These are phyloP conservation scores for Ganaspis sp. DNA, from an alignment of 1,140 invertebrate genomes.

Conservation along the genomic window DNA sequence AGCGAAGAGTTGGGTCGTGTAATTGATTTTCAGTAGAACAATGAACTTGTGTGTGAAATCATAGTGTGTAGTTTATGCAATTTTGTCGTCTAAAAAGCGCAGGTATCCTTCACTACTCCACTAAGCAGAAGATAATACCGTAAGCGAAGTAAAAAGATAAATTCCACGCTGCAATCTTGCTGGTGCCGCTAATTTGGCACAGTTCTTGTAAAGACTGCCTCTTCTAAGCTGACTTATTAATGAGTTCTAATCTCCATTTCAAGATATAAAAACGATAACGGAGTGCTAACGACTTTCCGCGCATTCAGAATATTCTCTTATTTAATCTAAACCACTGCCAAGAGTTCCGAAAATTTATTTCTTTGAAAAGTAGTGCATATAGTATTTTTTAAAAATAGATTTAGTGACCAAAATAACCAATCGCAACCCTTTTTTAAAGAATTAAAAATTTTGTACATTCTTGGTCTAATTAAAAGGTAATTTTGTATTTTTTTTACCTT, in stretches of 20 bases:
- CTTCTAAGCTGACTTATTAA: not conserved
- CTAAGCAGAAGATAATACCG: not conserved
- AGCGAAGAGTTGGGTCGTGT: constrained; percentile 59
- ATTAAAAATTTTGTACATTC: no score
- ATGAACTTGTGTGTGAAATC: constrained; percentile 67
- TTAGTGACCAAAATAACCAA: no score
- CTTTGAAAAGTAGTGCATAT: no score
- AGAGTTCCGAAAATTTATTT: no score
- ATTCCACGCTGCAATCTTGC: not conserved
- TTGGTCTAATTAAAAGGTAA: no score
- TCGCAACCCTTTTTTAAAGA: no score
- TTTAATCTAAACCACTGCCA: not conserved
- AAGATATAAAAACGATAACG: no score
- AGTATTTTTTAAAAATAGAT: no score
- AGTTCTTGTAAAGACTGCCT: not conserved
- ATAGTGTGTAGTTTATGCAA: constrained; percentile 14
- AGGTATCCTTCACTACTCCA: constrained; percentile 34
- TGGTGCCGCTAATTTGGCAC: not conserved
- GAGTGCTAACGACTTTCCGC: not conserved
- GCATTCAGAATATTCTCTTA: not conserved
- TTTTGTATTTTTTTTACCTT: no score
- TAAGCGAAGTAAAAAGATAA: not conserved
- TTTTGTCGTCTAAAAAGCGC: constrained; percentile 16
- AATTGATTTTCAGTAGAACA: constrained; percentile 72
- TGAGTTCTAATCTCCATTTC: no score